A percentile compares a stretch with the other conserved stretches of the same genome.
Evolutionary conservation across 2,888 invertebrate species (phyloP).

Genomic region (Neoascia interrupta): DNA sequence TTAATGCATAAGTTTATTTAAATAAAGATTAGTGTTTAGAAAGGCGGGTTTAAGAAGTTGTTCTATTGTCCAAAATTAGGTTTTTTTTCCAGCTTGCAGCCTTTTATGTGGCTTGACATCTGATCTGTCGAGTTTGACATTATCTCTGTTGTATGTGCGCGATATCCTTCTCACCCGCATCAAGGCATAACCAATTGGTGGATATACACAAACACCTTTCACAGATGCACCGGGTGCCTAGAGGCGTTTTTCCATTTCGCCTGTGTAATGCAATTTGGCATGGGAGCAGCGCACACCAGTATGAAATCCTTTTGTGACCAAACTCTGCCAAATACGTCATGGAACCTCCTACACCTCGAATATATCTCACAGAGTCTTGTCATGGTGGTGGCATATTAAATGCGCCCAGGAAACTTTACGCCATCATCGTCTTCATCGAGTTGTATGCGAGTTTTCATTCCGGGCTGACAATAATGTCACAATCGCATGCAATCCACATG

Average conservation of each 20-base stretch:
- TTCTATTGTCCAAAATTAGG: no score
- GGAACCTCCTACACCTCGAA: conserved; percentile 71
- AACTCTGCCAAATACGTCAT: conserved; percentile 67
- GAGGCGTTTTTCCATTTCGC: conserved; percentile 45
- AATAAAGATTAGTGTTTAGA: no score
- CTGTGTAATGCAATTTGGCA: conserved; percentile 57
- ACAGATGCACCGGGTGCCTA: conserved; percentile 69
- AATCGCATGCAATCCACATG: conserved; percentile 62
- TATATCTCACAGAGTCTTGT: no score
- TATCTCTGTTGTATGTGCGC: no score
- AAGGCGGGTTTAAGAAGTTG: no score
- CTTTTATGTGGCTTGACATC: no score
- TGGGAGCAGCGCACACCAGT: conserved; percentile 38
- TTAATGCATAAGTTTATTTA: no score
- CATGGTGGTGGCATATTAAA: conserved; percentile 35
- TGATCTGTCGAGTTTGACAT: no score
- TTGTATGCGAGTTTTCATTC: no score
- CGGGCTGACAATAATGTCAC: conserved; percentile 44
- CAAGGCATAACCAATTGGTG: no score
- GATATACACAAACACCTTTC: conserved; percentile 51
- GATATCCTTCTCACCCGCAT: no score
- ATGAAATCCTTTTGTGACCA: conserved; percentile 48
- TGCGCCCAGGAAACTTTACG: conserved; percentile 43
- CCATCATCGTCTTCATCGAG: conserved; percentile 16
- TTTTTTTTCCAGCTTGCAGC: no score